Evolutionary conservation across 2,888 invertebrate genomes (phyloP).

Genomic region (Brachypalpus laphriformis): DNA sequence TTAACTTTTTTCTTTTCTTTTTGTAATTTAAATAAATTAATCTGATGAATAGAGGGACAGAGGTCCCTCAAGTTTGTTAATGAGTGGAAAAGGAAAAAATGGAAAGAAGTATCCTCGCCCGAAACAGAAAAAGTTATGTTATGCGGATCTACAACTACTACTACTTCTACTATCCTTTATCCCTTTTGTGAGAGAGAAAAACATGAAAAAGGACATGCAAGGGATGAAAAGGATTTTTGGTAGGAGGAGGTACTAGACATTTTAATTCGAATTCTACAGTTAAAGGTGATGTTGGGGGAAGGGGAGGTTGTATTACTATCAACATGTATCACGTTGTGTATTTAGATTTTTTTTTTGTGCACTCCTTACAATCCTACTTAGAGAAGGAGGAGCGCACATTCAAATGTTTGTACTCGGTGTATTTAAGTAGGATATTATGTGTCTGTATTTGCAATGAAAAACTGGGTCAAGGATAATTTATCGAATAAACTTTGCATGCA

Average conservation of each 20-base stretch:
- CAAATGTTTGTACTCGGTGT: constrained; percentile 51
- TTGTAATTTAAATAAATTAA: constrained; percentile 73
- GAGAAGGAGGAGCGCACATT: constrained; percentile 23
- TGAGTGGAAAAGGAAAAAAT: constrained; percentile 36
- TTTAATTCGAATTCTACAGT: constrained; percentile 47
- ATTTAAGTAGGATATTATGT: constrained; percentile 68
- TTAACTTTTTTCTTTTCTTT: constrained; percentile 16
- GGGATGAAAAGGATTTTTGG: constrained; percentile 27
- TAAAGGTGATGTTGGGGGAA: constrained; percentile 33
- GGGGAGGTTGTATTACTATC: constrained; percentile 12
- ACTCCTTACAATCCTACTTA: constrained; percentile 22
- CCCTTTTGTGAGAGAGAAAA: neutral
- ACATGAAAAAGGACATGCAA: constrained; percentile 54
- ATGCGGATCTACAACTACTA: constrained; percentile 42
- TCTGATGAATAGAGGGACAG: constrained; percentile 59
- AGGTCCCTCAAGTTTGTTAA: constrained; percentile 41
- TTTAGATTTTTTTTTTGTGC: constrained; percentile 37
- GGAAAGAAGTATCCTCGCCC: constrained; percentile 50
- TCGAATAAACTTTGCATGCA: constrained; percentile 68
- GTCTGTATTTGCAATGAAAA: constrained; percentile 50
- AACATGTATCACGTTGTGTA: constrained; percentile 48
- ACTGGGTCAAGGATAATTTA: constrained; percentile 71
- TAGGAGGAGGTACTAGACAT: constrained; percentile 38
- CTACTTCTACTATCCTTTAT: constrained; percentile 23
- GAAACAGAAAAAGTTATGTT: constrained; percentile 19